A percentile compares a stretch with the other conserved stretches of the same genome.
phyloP scores from a whole-genome alignment of 2,797 vertebrate species.

The Lagodon rhomboides region DNA sequence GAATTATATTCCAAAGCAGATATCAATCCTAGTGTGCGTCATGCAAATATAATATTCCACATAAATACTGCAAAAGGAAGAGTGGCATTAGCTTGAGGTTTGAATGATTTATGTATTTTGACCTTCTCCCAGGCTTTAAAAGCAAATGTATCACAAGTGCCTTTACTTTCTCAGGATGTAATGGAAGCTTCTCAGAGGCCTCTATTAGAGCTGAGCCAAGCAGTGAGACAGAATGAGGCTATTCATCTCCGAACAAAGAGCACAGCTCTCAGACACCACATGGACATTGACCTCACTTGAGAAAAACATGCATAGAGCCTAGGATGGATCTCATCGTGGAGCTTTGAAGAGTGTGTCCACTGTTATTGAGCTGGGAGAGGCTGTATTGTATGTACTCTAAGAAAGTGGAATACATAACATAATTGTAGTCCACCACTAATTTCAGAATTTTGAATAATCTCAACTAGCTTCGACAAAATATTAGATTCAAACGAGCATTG shows the following conservation, averaged over 20 bases:
- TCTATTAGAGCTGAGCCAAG: constrained; percentile 38
- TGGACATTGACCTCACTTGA: constrained; percentile 31
- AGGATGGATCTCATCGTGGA: background rate
- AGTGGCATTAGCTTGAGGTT: constrained; percentile 22
- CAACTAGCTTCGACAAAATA: constrained; percentile 7
- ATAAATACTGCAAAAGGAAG: background rate
- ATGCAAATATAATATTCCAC: constrained; percentile 31
- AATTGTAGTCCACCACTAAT: background rate
- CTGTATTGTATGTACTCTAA: background rate
- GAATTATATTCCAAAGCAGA: constrained; percentile 4
- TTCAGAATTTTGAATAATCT: background rate
- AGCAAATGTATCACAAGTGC: constrained; percentile 26
- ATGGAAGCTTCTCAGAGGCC: constrained; percentile 55
- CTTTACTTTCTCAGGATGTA: constrained; percentile 31
- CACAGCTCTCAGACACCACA: constrained; percentile 27
- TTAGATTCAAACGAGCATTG: background rate
- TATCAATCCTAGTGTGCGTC: constrained; percentile 22
- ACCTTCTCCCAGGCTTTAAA: constrained; percentile 39
- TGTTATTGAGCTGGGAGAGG: background rate
- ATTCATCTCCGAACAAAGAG: constrained; percentile 51
- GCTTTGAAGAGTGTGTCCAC: background rate
- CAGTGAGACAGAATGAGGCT: constrained; percentile 78
- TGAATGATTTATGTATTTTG: constrained; percentile 39
- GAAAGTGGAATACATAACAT: background rate
- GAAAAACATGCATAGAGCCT: constrained; percentile 23